Base-by-base conservation (phyloP, 1,140 invertebrate species). In the Mactra quadrangularis region DNA sequence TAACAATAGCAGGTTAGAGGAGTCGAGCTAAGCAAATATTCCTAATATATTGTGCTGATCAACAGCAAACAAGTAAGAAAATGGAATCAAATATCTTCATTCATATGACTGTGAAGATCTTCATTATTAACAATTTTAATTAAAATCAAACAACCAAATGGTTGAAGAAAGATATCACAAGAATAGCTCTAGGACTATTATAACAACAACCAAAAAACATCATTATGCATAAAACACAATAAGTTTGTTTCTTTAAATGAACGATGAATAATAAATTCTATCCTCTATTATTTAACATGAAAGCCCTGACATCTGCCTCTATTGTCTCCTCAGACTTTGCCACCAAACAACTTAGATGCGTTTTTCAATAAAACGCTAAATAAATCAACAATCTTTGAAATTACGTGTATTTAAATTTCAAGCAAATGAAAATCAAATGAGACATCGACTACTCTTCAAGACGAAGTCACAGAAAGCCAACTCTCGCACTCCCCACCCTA, bases 331-430 rank as follows among this genome's bases (percentile, higher is more conserved):
- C 33, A 13, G 41, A 62, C 47, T 55, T 66, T 55, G 53, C n/a
- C 74, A 71, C 64, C 53, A 71, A 81, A 68, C 38, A 41, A 70
- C 55, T 31, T 25, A 60, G 38, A 71, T 71, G 77, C 64, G 64
- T 81, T 66, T 81, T 79, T 81, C 77, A 81, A 81, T 81, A 81
- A 71, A 71, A 27, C 38, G 53, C 64, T 59, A 52, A 81, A 71
- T 81, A 81, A 81, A 78, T 68, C 41, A 35, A 64, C 62, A 25
- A 55, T 52, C 31, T 71, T 60, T 38, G 60, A 47, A 81, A 71
- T 81, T 81, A 71, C 77, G 64, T 81, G 64, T 81, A 35, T 70
- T 81, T 81, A 57, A 81, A 71, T 81, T 71, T 70, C 64, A 81
- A 71, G 71, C 62, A 70, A 81, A 53, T 81, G 66, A 71, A 81